Percentiles rank a stretch among this genome's conserved stretches.
These are phyloP conservation scores for Sebastes trivittatus DNA, from an alignment of 2,797 vertebrate genomes.

Conservation along the genomic window DNA sequence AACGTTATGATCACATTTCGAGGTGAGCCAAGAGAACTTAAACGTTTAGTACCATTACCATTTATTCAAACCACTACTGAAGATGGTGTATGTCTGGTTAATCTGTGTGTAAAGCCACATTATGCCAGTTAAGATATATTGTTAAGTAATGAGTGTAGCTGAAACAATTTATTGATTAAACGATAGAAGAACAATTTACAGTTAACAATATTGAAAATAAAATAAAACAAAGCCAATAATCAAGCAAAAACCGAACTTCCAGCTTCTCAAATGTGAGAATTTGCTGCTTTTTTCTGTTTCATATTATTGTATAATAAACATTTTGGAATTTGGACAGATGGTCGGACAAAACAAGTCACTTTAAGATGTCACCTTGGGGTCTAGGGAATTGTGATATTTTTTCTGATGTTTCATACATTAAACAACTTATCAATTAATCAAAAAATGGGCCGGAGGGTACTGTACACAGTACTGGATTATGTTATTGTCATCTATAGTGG, in stretches of 20 bases:
- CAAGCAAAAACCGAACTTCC: background rate
- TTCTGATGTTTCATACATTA: background rate
- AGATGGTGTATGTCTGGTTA: background rate
- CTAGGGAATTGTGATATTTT: background rate
- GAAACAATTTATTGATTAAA: background rate
- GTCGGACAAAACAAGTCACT: background rate
- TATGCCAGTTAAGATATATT: background rate
- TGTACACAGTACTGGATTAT: too few species aligned
- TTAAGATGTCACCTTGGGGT: background rate
- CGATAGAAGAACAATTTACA: background rate
- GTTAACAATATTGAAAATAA: background rate
- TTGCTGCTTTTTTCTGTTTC: background rate
- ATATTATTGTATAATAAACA: background rate
- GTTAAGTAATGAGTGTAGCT: background rate
- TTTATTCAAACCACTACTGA: conserved; percentile 1
- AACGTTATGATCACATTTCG: background rate
- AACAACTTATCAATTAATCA: background rate
- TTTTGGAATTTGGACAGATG: background rate
- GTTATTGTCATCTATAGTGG: too few species aligned
- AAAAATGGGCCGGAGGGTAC: background rate
- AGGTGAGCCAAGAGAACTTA: conserved; percentile 7
- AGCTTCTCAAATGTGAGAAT: background rate
- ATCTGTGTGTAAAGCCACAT: background rate
- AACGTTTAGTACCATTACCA: background rate
- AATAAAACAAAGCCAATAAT: background rate